Conservation (phyloP, 2,113 vertebrate species). For the Acrocephalus kingi region DNA sequence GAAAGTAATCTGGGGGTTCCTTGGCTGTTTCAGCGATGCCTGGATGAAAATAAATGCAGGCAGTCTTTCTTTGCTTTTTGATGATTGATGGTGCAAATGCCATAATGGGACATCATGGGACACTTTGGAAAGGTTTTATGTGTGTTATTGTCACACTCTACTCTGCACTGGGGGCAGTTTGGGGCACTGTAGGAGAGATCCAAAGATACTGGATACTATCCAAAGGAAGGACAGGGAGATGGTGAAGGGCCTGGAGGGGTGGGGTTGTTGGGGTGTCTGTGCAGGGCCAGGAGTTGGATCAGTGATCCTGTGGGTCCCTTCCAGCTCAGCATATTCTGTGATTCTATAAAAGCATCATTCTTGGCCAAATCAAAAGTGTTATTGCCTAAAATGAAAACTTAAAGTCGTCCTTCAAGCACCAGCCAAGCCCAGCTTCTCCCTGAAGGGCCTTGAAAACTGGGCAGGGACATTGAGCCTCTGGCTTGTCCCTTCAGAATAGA, state of each 20-base stretch:
- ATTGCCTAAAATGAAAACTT: neutral
- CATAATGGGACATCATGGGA: neutral
- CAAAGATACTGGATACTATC: too few species aligned
- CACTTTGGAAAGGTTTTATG: neutral
- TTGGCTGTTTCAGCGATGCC: neutral
- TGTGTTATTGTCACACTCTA: neutral
- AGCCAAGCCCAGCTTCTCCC: neutral
- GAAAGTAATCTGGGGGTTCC: neutral
- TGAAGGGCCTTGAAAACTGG: neutral
- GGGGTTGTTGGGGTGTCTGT: neutral
- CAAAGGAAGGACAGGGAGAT: neutral
- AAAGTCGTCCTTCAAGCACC: neutral
- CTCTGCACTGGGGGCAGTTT: neutral
- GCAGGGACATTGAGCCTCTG: fast-evolving
- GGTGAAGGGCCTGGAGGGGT: neutral
- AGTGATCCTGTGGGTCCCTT: neutral
- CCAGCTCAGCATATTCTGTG: neutral
- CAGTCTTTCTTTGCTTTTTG: neutral
- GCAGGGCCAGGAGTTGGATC: neutral
- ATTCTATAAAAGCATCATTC: neutral
- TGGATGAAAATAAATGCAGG: neutral
- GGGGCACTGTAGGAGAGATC: neutral
- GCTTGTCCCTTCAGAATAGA: neutral
- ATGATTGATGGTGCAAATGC: neutral
- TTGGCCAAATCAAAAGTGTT: neutral